These are phyloP conservation scores for Telmatochromis sp. DNA, from an alignment of 2,113 vertebrate species.

Conservation along the genomic window DNA sequence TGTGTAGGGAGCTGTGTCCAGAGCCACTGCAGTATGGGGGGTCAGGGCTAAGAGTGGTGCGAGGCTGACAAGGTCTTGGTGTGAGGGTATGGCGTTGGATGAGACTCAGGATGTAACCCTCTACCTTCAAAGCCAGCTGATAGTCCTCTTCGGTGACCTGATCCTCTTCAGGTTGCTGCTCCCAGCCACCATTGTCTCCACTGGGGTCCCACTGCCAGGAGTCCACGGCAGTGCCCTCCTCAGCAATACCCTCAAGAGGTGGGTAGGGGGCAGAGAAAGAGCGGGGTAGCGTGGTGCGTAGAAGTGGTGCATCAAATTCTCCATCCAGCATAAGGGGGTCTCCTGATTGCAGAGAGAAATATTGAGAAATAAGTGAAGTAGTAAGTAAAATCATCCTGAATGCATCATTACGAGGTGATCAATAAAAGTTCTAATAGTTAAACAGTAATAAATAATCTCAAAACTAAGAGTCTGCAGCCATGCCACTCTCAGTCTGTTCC, in stretches of 20 bases:
- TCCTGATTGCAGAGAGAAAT: constrained; percentile 21
- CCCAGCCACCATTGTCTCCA: neutral
- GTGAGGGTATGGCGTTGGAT: constrained; percentile 75
- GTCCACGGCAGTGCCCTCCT: constrained; percentile 54
- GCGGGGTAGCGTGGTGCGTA: constrained; percentile 64
- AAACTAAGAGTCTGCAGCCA: neutral
- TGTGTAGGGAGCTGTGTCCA: constrained; percentile 70
- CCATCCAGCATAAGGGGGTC: constrained; percentile 49
- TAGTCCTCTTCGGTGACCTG: constrained; percentile 57
- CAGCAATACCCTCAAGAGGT: constrained; percentile 68
- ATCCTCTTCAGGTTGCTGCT: constrained; percentile 16
- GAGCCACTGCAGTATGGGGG: constrained; percentile 38
- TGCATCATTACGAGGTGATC: neutral
- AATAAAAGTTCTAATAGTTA: neutral
- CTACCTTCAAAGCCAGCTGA: constrained; percentile 72
- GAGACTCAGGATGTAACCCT: constrained; percentile 82
- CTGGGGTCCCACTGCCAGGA: constrained; percentile 61
- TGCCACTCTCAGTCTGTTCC: neutral
- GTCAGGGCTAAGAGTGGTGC: constrained; percentile 70
- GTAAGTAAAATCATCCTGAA: neutral
- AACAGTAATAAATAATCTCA: neutral
- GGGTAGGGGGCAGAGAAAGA: constrained; percentile 83
- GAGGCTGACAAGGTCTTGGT: constrained; percentile 70
- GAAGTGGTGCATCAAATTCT: constrained; percentile 34
- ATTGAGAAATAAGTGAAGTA: neutral